These are phyloP conservation scores for Drosophila barbarae DNA, from an alignment of 2,888 invertebrate species.

Conservation along the genomic window DNA sequence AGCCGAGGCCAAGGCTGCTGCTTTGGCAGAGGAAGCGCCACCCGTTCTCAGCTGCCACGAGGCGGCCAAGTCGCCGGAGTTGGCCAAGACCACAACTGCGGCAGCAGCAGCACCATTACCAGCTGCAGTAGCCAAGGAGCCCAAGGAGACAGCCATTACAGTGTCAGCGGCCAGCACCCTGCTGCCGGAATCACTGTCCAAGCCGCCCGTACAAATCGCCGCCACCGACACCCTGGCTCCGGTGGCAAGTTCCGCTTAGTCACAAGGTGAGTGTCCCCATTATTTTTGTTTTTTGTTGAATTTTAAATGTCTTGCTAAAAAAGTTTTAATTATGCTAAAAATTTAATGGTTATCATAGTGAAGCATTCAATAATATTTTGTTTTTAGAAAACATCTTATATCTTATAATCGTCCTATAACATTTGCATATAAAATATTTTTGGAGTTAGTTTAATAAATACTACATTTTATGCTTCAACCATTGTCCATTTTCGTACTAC, in stretches of 20 bases:
- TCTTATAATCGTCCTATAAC: too few species aligned
- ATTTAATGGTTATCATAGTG: too few species aligned
- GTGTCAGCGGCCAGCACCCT: conserved; percentile 36
- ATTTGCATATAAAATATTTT: not conserved
- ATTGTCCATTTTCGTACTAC: too few species aligned
- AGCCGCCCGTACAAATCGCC: conserved; percentile 66
- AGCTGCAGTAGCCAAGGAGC: conserved; percentile 19
- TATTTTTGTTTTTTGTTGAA: not conserved
- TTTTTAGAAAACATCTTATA: not conserved
- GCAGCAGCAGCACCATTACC: not conserved
- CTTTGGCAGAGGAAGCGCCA: conserved; percentile 59
- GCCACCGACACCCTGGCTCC: conserved; percentile 64
- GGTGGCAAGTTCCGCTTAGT: conserved; percentile 71
- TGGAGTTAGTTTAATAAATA: not conserved
- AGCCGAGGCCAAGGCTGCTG: conserved; percentile 75
- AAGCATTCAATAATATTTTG: too few species aligned
- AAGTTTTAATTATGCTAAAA: too few species aligned
- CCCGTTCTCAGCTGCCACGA: conserved; percentile 31
- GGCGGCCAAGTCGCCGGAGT: conserved; percentile 40
- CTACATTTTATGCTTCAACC: too few species aligned
- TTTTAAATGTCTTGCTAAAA: too few species aligned
- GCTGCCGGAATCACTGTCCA: conserved; percentile 46
- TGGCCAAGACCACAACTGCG: conserved; percentile 27
- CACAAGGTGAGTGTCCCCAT: conserved; percentile 61
- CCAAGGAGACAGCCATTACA: conserved; percentile 35